phyloP scores from a whole-genome alignment of 2,113 vertebrate genomes.

The Cyprinodon variegatus region DNA sequence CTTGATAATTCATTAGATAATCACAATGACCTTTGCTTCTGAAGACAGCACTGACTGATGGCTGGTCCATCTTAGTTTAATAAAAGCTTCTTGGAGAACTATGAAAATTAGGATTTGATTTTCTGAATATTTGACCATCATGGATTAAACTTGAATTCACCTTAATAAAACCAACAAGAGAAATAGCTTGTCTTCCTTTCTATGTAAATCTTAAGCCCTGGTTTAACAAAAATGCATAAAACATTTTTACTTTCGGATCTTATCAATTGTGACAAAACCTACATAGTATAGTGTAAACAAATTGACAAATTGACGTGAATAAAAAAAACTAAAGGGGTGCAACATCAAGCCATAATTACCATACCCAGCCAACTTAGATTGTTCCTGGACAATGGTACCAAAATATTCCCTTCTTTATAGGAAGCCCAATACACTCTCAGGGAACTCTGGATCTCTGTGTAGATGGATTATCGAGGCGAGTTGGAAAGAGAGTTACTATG shows the following conservation, averaged over 20 bases:
- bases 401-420: no score
- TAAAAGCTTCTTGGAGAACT: conserved; percentile 2
- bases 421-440: no score
- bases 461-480: no score
- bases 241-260: neutral
- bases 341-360: no score
- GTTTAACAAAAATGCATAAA: neutral
- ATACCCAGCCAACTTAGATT: no score
- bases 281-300: no score
- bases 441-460: no score
- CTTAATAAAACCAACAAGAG: neutral
- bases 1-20: conserved; percentile 32
- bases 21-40: conserved; percentile 16
- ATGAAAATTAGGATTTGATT: neutral
- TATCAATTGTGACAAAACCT: no score
- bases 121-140: neutral
- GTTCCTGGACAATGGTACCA: no score
- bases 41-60: conserved; percentile 10
- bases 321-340: no score
- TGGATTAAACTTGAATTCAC: neutral
- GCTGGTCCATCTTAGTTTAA: neutral
- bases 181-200: neutral
- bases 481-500: no score
- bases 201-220: neutral
- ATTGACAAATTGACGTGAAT: no score